Evolutionary conservation across 2,113 vertebrate species (phyloP), one percentile per base, ranked within the genome.

Genomic region (Oryzias curvinotus): DNA sequence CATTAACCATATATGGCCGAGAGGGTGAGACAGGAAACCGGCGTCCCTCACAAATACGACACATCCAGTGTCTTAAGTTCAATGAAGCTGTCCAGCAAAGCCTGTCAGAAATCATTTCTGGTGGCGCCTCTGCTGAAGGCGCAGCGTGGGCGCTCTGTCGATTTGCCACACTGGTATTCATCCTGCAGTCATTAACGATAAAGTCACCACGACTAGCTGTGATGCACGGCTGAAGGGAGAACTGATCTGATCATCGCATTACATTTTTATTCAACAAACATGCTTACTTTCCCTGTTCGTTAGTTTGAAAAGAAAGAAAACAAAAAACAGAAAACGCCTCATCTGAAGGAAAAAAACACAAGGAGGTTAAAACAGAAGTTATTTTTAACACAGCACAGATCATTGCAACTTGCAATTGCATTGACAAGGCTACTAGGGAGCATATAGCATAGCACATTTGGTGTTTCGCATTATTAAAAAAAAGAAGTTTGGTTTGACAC

Each of bases 111-210:
- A 78, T 81, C 75, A 48, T 63, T 71, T 62, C 52, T 81, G 84
- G 78, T 76, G 68, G 72, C 12, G 44, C 47, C 52, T 58, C 56
- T 55, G 58, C 57, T 57, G 44, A 70, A 62, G 53, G 4, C 82
- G 77, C 7, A 5, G 68, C n/a, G 75, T 85, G 79, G 88, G 85
- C 67, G 17, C 30, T 1, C 49, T n/a, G 85, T 81, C 88, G 83
- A 41, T 64, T 75, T 76, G 36, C 72, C 68, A 52, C 72, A 66
- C 73, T 78, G 49, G 28, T 76, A 76, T 81, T 86, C 81, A 71
- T 79, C 74, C 67, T 85, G 76, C 83, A 73, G 62, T 87, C 58
- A 25, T 68, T n/a, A 80, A 82, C 81, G 81, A 71, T 78, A 80
- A 74, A 45, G 69, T 84, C 79, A 70, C 72, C 75, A 68, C 77